Percentiles rank a stretch among this genome's conserved stretches.
phyloP scores from a whole-genome alignment of 1,140 invertebrate species.

The Manduca sexta region DNA sequence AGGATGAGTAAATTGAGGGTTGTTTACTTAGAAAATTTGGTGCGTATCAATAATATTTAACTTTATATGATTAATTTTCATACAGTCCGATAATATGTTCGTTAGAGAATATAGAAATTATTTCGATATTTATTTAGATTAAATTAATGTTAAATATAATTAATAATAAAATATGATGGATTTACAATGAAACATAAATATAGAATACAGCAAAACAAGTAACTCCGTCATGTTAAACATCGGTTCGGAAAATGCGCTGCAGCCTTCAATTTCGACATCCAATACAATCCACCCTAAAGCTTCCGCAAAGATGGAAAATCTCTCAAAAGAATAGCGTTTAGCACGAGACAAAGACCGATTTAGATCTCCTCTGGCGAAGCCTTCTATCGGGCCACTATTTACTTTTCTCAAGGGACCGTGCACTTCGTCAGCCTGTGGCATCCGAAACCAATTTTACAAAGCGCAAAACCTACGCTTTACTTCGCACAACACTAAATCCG shows the following conservation, averaged over 20 bases:
- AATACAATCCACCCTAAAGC: conserved; percentile 49
- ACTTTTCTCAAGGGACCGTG: conserved; percentile 49
- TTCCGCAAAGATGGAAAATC: conserved; percentile 62
- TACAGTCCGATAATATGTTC: too few relatives aligned
- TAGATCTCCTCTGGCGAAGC: conserved; percentile 51
- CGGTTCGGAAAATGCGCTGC: conserved; percentile 21
- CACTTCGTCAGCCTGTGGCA: conserved; percentile 34
- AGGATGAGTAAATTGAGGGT: conserved; percentile 10
- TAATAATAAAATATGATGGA: neutral
- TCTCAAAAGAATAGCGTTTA: conserved; percentile 66
- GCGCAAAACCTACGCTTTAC: conserved; percentile 29
- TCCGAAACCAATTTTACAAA: conserved; percentile 46
- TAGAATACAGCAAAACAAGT: neutral
- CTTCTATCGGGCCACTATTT: conserved; percentile 60
- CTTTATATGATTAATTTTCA: too few relatives aligned
- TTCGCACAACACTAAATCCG: conserved; percentile 9
- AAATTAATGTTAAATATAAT: neutral
- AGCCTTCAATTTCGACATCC: conserved; percentile 37
- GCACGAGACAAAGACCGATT: conserved; percentile 66
- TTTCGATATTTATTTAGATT: too few relatives aligned
- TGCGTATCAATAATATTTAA: too few relatives aligned
- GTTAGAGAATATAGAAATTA: too few relatives aligned
- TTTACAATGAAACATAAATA: neutral
- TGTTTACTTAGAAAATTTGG: neutral
- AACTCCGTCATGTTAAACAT: neutral